Evolutionary conservation across 1,140 invertebrate species (phyloP), one percentile per base, ranked within the genome.

Genomic region (Anoplolepis gracilipes): DNA sequence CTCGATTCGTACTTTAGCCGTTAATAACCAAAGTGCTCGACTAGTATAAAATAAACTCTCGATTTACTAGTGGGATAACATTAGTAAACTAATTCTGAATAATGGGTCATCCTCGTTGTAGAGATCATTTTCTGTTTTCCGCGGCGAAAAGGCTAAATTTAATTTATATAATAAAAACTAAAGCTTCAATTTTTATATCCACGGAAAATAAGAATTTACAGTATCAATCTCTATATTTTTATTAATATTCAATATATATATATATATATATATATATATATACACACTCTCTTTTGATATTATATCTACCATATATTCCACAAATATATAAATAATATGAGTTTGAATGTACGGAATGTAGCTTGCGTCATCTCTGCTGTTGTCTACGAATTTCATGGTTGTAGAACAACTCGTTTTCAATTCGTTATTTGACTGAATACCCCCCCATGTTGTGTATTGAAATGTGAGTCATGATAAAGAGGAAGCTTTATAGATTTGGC

Each of bases 51-150:
- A 72, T 59, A 59, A 82, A 42, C 39, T 13, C 19, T 42, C 67
- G 28, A 72, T 72, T 72, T 82, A 82, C 36, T 72, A 67, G 53
- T 36, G 36, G 13, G 67, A 73, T 81, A 42, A 81, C 59, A 81
- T 72, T 78, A 70, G 36, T 33, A n/a, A 42, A 19, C 33, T 57
- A 57, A 22, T 25, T 39, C 49, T 1, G 49, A 78, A 22, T 1
- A 33, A 22, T n/a, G 28, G 4, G 4, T 69, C 16, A 19, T 42
- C 2, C 11, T 39, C 10, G 13, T 39, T 6, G 13, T 16, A 25
- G 13, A 57, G 55, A 70, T 42, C 11, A 42, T 55, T 70, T 30
- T 57, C n/a, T 19, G 4, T 36, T n/a, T 4, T 49, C 11, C n/a
- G 19, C 16, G 19, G 7, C 7, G 39, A 22, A 36, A 39, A 10